Percentiles rank a stretch among this genome's conserved stretches.
Conservation (phyloP, 2,797 vertebrate species). For the Sebastes minor region DNA sequence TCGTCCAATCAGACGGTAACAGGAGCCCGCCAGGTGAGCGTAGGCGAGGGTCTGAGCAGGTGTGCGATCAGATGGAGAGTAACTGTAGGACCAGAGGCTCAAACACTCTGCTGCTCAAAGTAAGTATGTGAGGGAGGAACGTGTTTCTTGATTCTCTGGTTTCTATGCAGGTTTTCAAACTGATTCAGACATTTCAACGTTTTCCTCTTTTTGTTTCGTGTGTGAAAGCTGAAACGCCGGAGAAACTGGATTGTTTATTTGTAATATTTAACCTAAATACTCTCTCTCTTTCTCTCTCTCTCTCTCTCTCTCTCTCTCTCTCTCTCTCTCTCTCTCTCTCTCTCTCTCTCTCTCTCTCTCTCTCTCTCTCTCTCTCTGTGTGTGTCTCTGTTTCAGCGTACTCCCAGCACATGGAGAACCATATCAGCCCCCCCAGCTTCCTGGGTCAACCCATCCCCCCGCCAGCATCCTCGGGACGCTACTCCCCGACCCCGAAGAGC, state of each 20-base stretch:
- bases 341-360: no score
- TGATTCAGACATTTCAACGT: not conserved
- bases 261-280: not conserved
- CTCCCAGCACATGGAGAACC: conserved; percentile 92
- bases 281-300: no score
- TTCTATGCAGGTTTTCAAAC: no score
- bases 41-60: not conserved
- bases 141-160: no score
- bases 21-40: conserved; percentile 3
- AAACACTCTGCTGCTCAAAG: not conserved
- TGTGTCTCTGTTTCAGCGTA: conserved; percentile 79
- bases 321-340: no score
- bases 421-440: conserved; percentile 89
- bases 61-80: not conserved
- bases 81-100: not conserved
- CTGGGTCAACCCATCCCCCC: conserved; percentile 86
- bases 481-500: conserved; percentile 91
- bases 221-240: not conserved
- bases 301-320: no score
- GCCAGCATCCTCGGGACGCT: conserved; percentile 87
- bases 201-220: not conserved
- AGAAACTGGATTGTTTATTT: not conserved
- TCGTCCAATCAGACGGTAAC: conserved; percentile 23
- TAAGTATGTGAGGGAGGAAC: not conserved
- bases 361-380: no score